Evolutionary conservation across 2,888 invertebrate genomes (phyloP).

Genomic region (Polydrusus cervinus): DNA sequence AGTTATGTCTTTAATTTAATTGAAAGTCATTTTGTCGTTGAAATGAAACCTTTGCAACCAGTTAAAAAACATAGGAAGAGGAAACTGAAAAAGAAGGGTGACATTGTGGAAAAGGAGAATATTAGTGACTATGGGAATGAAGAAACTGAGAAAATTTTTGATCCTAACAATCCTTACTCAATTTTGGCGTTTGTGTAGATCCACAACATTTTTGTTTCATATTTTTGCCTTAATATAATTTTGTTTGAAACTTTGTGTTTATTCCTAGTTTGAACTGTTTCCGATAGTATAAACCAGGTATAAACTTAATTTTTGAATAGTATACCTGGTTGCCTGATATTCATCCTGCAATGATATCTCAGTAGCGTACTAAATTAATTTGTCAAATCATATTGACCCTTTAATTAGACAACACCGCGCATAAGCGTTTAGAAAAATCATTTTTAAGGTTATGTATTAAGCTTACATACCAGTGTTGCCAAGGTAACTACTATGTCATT

Average conservation of each 20-base stretch:
- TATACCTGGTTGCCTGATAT: neutral
- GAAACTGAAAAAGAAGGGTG: slow-evolving; percentile 47
- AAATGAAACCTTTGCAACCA: neutral
- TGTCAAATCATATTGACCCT: too few relatives aligned
- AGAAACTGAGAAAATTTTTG: slow-evolving; percentile 54
- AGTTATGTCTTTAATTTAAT: slow-evolving; percentile 32
- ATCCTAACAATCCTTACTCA: slow-evolving; percentile 65
- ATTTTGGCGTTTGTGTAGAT: slow-evolving; percentile 57
- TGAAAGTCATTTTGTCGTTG: neutral
- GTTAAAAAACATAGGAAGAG: slow-evolving; percentile 43
- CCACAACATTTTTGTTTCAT: slow-evolving; percentile 16
- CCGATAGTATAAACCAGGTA: too few relatives aligned
- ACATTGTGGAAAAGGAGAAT: neutral
- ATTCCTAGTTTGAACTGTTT: too few relatives aligned
- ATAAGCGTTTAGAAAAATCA: neutral
- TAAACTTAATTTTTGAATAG: too few relatives aligned
- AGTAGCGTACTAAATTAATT: too few relatives aligned
- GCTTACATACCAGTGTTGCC: neutral
- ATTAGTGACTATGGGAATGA: slow-evolving; percentile 47
- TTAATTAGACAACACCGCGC: neutral
- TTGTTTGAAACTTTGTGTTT: neutral
- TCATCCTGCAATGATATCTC: neutral
- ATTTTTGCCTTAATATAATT: neutral
- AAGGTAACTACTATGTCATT: neutral
- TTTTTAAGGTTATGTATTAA: too few relatives aligned